Base-by-base conservation (phyloP, 2,113 vertebrate genomes). In the Artemisiospiza belli region DNA sequence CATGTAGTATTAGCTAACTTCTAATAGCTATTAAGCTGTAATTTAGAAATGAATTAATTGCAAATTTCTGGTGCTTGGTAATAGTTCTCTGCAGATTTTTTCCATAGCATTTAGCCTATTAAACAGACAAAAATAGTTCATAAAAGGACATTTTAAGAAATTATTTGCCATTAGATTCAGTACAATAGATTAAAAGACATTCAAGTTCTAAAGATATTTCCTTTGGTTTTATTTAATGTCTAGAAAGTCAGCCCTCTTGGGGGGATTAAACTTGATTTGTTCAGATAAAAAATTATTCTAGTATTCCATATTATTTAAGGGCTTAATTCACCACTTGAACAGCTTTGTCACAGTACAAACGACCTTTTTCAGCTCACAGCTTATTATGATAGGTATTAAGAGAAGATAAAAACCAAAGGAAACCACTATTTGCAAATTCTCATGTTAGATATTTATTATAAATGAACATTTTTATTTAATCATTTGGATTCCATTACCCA, bases 41-140 rank as follows among this genome's bases (percentile, higher is more conserved):
- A 91, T 81, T 63, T 88, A 70, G 79, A 92, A 96, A 96, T 95
- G 76, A 96, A 92, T 94, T 67, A 74, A 17, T 57, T 96, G 77
- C 46, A 84, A 80, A 92, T 72, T 77, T 83, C 67, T 92, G 91
- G 94, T 93, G 73, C 25, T 87, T 91, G 59, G 54, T 87, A 39
- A 89, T 83, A 88, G 41, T 54, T 83, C 51, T 86, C 89, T 79
- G 67, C 44, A 95, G 73, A 87, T 75, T 84, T 79, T 22, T 69
- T 73, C 43, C 47, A 33, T n/a, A 90, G 43, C 24, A 68, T 76
- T 46, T 66, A 72, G n/a, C 33, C 83, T 78, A 80, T 89, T 78
- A 94, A 73, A 61, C n/a, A 83, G 54, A 83, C 51, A 74, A 84
- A 92, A 68, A 20, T 15, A 47, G 28, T 63, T 92, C 23, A 70